Evolutionary conservation across 2,888 invertebrate species (phyloP).

Genomic region (Eristalinus aeneus): DNA sequence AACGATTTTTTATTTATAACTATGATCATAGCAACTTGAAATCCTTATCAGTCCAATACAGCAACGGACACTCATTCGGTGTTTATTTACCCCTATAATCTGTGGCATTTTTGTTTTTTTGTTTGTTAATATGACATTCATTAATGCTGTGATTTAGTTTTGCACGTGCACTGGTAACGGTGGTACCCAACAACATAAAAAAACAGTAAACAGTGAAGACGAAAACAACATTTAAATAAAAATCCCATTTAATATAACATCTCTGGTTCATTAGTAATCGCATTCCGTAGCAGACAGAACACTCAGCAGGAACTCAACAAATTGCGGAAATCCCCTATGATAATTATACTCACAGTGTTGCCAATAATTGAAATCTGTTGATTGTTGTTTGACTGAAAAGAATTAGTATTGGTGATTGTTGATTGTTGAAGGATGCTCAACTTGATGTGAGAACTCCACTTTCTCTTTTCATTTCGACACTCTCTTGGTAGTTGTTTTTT

Average conservation of each 20-base stretch:
- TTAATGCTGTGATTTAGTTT: not conserved
- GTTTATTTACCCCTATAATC: not conserved
- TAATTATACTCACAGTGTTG: not conserved
- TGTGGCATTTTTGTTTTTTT: not conserved
- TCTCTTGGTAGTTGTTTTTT: not conserved
- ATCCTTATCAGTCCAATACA: conserved; percentile 15
- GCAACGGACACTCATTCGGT: not conserved
- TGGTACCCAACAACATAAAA: not conserved
- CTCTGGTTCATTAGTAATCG: not conserved
- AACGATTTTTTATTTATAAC: conserved; percentile 34
- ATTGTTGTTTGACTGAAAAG: not conserved
- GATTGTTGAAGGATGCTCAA: not conserved
- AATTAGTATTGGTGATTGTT: not conserved
- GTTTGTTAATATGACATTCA: not conserved
- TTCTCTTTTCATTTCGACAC: not conserved
- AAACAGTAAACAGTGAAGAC: not conserved
- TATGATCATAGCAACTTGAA: conserved; percentile 7
- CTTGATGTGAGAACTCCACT: not conserved
- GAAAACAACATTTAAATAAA: not conserved
- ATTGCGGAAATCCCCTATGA: not conserved
- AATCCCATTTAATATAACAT: not conserved
- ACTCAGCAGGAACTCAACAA: not conserved
- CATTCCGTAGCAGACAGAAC: not conserved
- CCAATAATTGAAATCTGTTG: not conserved
- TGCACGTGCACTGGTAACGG: not conserved